Conservation (phyloP, 2,797 vertebrate genomes). For the Neosilurus mollespiculum region DNA sequence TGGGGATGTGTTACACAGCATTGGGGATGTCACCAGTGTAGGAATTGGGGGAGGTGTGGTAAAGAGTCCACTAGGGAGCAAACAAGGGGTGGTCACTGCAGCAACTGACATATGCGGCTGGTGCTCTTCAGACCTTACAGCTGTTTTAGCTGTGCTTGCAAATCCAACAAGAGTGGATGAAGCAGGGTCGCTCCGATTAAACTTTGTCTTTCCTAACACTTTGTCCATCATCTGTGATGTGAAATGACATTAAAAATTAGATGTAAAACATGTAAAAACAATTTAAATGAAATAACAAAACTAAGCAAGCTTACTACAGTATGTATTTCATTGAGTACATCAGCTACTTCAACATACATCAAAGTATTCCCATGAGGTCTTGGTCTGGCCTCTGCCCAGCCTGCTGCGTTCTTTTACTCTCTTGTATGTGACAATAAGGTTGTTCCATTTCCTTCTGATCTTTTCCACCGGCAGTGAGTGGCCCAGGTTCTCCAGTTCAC, state of each 20-base stretch:
- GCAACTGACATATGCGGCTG: slow-evolving; percentile 31
- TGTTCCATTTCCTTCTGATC: slow-evolving; percentile 81
- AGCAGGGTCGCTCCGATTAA: slow-evolving; percentile 44
- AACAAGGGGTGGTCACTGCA: slow-evolving; percentile 43
- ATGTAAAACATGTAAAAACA: neutral
- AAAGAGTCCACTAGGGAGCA: slow-evolving; percentile 46
- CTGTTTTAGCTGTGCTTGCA: slow-evolving; percentile 47
- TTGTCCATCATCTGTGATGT: slow-evolving; percentile 55
- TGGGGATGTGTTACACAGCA: slow-evolving; percentile 40
- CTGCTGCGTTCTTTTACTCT: slow-evolving; percentile 76
- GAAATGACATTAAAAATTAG: neutral
- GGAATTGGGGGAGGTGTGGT: slow-evolving; percentile 45
- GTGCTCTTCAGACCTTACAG: slow-evolving; percentile 41
- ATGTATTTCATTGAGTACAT: neutral
- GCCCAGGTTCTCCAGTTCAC: slow-evolving; percentile 74
- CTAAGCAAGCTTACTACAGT: neutral
- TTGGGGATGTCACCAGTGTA: slow-evolving; percentile 38
- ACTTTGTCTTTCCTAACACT: slow-evolving; percentile 49
- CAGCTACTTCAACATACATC: slow-evolving; percentile 62
- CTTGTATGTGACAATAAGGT: slow-evolving; percentile 80
- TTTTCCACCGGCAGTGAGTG: slow-evolving; percentile 73
- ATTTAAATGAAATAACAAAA: neutral
- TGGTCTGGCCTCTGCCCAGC: slow-evolving; percentile 69
- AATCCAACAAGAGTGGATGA: slow-evolving; percentile 53
- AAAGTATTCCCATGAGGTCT: slow-evolving; percentile 80